phyloP scores from a whole-genome alignment of 2,113 vertebrate genomes.

The Oryzias melastigma region DNA sequence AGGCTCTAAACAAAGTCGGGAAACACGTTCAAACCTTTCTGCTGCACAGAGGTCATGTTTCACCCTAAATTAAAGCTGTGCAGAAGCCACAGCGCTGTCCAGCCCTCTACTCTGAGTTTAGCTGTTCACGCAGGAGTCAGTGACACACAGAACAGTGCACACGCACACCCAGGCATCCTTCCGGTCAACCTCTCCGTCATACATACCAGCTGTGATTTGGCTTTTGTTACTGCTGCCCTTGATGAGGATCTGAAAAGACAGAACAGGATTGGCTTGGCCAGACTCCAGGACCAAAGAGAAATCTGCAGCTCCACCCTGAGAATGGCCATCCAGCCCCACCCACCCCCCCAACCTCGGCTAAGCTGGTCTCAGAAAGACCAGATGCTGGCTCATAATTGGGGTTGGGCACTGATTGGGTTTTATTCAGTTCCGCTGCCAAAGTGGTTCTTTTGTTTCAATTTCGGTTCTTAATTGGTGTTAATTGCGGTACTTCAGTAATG shows the following conservation, averaged over 20 bases:
- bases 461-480: no score
- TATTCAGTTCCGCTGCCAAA: no score
- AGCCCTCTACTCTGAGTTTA: background rate
- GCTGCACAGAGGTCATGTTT: background rate
- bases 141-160: slow-evolving; percentile 5
- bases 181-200: slow-evolving; percentile 25
- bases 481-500: no score
- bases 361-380: slow-evolving; percentile 61
- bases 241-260: slow-evolving; percentile 71
- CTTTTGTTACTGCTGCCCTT: slow-evolving; percentile 60
- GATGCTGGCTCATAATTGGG: slow-evolving; percentile 66
- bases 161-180: slow-evolving; percentile 3
- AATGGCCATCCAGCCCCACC: slow-evolving; percentile 20
- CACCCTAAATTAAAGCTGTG: background rate
- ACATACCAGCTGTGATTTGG: slow-evolving; percentile 46
- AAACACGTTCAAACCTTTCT: slow-evolving; percentile 4
- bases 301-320: slow-evolving; percentile 51
- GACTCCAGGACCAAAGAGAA: slow-evolving; percentile 59
- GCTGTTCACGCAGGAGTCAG: background rate
- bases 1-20: background rate
- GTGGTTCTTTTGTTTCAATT: no score
- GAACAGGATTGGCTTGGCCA: slow-evolving; percentile 65
- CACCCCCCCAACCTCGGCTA: slow-evolving; percentile 14
- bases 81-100: no score
- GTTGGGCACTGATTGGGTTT: no score